Evolutionary conservation across 2,113 vertebrate species (phyloP).

Genomic region (Acinonyx jubatus): DNA sequence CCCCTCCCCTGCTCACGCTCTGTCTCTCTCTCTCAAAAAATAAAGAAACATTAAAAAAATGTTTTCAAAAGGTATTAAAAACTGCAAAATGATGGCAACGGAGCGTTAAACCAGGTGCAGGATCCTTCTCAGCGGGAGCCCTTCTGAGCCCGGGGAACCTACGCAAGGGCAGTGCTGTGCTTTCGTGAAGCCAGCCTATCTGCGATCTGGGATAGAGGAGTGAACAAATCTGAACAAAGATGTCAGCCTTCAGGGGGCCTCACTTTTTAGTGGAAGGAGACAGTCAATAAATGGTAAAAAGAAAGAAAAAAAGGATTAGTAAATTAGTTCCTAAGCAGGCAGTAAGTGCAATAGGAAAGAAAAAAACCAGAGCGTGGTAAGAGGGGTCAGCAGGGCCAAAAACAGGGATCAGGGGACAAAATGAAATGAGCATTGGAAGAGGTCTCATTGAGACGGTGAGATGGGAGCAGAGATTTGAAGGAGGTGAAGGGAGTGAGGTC

Average conservation of each 20-base stretch:
- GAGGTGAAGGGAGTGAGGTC: too few relatives aligned
- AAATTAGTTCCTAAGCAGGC: background rate
- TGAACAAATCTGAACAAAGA: background rate
- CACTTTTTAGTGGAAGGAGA: background rate
- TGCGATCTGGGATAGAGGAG: background rate
- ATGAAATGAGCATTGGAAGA: background rate
- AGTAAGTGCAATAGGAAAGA: fast-evolving
- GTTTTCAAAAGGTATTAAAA: too few relatives aligned
- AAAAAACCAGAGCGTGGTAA: background rate
- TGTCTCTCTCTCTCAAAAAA: too few relatives aligned
- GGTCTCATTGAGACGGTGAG: background rate
- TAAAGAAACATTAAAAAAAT: too few relatives aligned
- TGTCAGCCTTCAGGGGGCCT: background rate
- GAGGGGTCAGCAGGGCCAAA: background rate
- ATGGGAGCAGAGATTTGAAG: background rate
- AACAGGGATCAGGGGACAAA: background rate
- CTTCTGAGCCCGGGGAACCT: background rate
- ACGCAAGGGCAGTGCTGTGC: fast-evolving
- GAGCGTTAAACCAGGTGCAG: background rate
- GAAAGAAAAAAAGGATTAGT: background rate
- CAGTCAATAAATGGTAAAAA: background rate
- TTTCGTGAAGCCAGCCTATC: background rate
- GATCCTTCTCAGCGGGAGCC: background rate
- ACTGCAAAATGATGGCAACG: too few relatives aligned
- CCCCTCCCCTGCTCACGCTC: too few relatives aligned